Conservation (phyloP, 2,888 invertebrate genomes). For the Alcis repandata region DNA sequence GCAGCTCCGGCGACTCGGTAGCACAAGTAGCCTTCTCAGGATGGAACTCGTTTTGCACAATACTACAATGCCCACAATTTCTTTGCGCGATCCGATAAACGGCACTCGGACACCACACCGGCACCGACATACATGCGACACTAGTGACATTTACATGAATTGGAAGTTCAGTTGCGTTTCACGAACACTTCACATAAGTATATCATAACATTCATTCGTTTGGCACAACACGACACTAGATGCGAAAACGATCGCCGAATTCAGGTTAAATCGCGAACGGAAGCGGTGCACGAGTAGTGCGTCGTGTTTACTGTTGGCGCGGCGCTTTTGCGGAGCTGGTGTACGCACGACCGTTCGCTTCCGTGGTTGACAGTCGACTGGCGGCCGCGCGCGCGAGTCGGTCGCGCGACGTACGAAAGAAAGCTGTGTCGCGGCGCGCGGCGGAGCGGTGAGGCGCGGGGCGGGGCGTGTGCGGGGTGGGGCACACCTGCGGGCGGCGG, state of each 20-base stretch:
- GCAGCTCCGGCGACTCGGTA: conserved; percentile 68
- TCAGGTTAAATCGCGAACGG: conserved; percentile 78
- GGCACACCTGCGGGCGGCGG: conserved; percentile 81
- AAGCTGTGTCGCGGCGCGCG: conserved; percentile 67
- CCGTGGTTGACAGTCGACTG: conserved; percentile 81
- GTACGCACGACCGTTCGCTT: conserved; percentile 63
- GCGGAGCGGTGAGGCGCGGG: conserved; percentile 56
- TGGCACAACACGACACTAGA: conserved; percentile 82
- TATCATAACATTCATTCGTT: conserved; percentile 69
- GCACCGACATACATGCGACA: conserved; percentile 66
- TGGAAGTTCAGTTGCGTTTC: conserved; percentile 71
- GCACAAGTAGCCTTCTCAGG: conserved; percentile 65
- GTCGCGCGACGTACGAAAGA: conserved; percentile 60
- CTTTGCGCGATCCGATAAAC: conserved; percentile 73
- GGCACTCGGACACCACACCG: conserved; percentile 75
- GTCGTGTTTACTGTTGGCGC: conserved; percentile 85
- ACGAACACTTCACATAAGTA: conserved; percentile 61
- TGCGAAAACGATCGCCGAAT: conserved; percentile 67
- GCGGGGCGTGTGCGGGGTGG: conserved; percentile 58
- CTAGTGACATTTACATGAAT: conserved; percentile 78
- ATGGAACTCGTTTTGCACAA: conserved; percentile 76
- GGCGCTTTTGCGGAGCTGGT: conserved; percentile 63
- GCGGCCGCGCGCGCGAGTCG: conserved; percentile 65
- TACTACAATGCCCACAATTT: conserved; percentile 73
- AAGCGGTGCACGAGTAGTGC: conserved; percentile 77